Evolutionary conservation across 1,140 invertebrate species (phyloP), one percentile per base, ranked within the genome.

Genomic region (Branchinecta lynchi): DNA sequence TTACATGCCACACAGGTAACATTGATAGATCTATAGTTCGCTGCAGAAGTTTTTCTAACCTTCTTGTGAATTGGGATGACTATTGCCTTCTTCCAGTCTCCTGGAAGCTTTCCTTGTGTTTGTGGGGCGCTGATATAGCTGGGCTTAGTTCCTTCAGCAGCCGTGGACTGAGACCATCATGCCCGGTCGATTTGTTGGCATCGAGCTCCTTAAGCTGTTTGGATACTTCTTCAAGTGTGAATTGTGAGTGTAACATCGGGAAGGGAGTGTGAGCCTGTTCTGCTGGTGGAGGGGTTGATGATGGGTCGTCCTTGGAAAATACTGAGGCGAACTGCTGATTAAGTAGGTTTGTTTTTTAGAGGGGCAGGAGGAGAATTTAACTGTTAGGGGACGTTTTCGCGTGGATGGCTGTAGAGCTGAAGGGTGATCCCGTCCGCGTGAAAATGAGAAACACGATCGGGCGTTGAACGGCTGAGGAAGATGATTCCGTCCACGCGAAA

Each of bases 1-100:
- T 9, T 51, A 51, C 46, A 51, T 51, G 46, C 46, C 46, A 51
- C 9, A 51, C 46, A 51, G 46, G 46, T 51, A 51, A 51, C 9
- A n/a, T n/a, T 51, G 46, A 51, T 51, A 51, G 46, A n/a, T 51
- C 46, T 51, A 51, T 51, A 51, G 46, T 51, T 51, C n/a, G 46
- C 46, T 51, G 46, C 46, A 9, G 46, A 51, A 51, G 46, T 51
- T 51, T 51, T 51, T 9, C 46, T 51, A 51, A 9, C 46, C 46
- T 51, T 51, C 9, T 51, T 51, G n/a, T 51, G 46, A 51, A 51
- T 51, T 51, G 46, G 46, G 46, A 51, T 51, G 46, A 51, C 46
- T 51, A 51, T 51, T 51, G 46, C 46, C 46, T 9, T 51, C 46
- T 9, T 51, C 46, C n/a, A 51, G n/a, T 51, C 46, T n/a, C 46